Percentiles rank a stretch among this genome's conserved stretches.
Conservation (phyloP, 2,113 vertebrate species). For the Ceyx margarethae region DNA sequence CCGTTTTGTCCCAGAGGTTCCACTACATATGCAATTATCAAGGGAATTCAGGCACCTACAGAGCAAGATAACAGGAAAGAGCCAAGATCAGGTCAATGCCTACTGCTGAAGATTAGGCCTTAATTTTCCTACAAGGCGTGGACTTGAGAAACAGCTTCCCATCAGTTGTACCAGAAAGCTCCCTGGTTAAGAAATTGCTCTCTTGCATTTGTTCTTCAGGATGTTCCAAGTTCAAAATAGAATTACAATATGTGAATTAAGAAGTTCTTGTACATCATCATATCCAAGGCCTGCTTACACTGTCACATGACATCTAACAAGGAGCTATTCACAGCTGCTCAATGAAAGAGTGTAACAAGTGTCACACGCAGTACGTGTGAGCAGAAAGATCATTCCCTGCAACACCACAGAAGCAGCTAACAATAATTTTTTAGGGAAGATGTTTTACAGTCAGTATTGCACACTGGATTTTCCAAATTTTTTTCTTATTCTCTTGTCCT, state of each 20-base stretch:
- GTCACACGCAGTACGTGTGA: fast-evolving
- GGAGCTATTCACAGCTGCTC: not conserved
- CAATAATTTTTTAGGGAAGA: not conserved
- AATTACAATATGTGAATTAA: not conserved
- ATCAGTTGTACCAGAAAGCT: not conserved
- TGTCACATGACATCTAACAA: not conserved
- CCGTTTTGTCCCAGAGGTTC: not conserved
- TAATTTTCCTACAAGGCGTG: not conserved
- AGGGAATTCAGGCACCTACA: not conserved
- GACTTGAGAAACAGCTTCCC: not conserved
- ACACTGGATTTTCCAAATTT: not conserved
- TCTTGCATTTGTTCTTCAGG: not conserved
- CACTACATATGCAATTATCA: not conserved
- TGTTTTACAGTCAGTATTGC: not conserved
- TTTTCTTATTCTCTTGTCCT: not conserved
- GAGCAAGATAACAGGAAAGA: not conserved
- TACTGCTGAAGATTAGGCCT: not conserved
- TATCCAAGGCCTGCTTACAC: not conserved
- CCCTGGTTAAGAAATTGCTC: not conserved
- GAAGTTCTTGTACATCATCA: not conserved
- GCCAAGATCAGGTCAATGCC: not conserved
- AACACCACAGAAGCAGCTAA: not conserved
- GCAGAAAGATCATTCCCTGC: not conserved
- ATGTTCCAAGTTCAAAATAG: not conserved
- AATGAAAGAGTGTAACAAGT: fast-evolving